Base-by-base conservation (phyloP, 1,140 invertebrate genomes). In the Drosophila mayri region DNA sequence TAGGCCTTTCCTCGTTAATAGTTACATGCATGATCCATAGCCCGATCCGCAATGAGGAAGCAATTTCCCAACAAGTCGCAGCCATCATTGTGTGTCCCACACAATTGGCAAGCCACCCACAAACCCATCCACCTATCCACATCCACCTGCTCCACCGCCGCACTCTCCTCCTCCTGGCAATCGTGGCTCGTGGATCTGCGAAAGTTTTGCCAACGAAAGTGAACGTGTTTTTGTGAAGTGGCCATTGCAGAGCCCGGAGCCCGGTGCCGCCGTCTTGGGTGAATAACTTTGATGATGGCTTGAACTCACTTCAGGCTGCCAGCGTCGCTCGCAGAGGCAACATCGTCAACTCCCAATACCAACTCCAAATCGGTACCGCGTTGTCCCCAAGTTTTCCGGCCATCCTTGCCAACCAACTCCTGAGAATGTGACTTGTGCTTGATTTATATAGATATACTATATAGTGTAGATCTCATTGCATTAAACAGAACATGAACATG, bases 221-320 rank as follows among this genome's bases (percentile, higher is more conserved):
- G 85, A 88, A 88, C 84, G 84, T 88, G 84, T 88, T 86, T 50
- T 30, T 67, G 61, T 54, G 16, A 40, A 40, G 60, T 22, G 47
- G 50, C 60, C 40, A 47, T 55, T 16, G 61, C 25, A 16, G 46
- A n/a, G 44, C 44, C 43, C 46, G 43, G 44, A 25, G 44, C 12
- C 43, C 46, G 43, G 44, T 16, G 44, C 4, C 46, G 54, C 3
- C 59, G 84, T 88, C 80, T 88, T 88, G 84, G 84, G 85, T 88
- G 84, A 88, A 88, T 88, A 88, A 88, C 84, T 88, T 88, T 78
- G 85, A 58, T 85, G 57, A 84, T 88, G 59, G 80, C 85, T 64
- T 84, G 84, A 81, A 88, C 84, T 83, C 55, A 67, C 64, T 50
- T 88, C 81, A 88, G 85, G 83, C 70, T 87, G 65, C 68, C 70